Evolutionary conservation across 2,888 invertebrate species (phyloP), one percentile per base, ranked within the genome.

Genomic region (Caenorhabditis wallacei): DNA sequence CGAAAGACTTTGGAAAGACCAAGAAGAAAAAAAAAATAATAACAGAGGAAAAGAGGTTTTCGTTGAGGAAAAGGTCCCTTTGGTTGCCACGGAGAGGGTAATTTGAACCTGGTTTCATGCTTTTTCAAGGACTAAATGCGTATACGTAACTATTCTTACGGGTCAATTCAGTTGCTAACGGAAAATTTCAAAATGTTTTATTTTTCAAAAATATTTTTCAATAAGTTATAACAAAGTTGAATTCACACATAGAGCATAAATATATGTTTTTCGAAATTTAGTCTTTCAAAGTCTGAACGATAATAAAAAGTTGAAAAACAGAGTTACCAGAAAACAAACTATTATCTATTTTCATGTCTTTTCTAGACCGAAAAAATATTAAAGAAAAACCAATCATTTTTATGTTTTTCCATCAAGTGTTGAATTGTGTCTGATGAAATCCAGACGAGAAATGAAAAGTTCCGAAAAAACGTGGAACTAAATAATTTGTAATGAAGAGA

Each of bases 41-140:
- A 63, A 63, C 61, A 71, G 61, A 71, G 40, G 16, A 51, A 59
- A n/a, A 22, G 51, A 51, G 51, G 46, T 46, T 26, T 26, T 26
- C 18, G 43, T 57, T 37, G 43, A 43, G 30, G 8, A 40, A 40
- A 18, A 26, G 56, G 56, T 66, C 46, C 46, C 37, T 51, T 22
- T 40, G 37, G 72, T 72, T 72, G 72, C 72, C 54, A 48, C 46
- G 63, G 72, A 61, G 72, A 72, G 63, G 40, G 72, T 72, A 63
- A 72, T 72, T 72, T 63, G 63, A 72, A 53, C 72, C n/a, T 72
- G 72, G 71, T 59, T 59, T 30, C 30, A 20, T 37, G 66, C 66
- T 51, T 66, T 66, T 40, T 22, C 35, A 30, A 3, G 10, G 43
- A 43, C 24, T 43, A 22, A 59, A 59, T 13, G 59, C 61, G 16